Evolutionary conservation across 2,113 vertebrate species (phyloP), one percentile per base, ranked within the genome.

Genomic region (Benthochromis sp.): DNA sequence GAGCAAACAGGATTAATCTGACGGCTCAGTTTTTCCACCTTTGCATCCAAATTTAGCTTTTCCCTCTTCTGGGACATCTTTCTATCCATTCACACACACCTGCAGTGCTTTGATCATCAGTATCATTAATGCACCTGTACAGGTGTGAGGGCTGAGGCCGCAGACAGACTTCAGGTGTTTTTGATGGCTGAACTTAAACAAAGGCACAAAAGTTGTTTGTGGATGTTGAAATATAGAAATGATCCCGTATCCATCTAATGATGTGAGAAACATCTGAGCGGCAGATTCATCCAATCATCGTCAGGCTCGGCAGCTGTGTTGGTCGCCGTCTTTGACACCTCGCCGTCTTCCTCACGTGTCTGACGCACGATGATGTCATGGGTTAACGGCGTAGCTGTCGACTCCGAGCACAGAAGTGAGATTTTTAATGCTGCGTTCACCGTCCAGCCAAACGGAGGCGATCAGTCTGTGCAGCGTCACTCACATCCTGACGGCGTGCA

Each of bases 351-450:
- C 59, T 63, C 4, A 13, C 3, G 6, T 66, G 34, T n/a, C 31
- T 66, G 61, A 66, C 10, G 7, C 10, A 2, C 61, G 19, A 38
- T 38, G 0, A 38, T 1, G 10, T n/a, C 7, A 21, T 8, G 0
- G 61, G 61, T 66, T 63, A 0, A n/a, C 0, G 0, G 34, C 4
- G 10, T 69, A 69, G 2, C 34, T 40, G 61, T 38, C 19, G 2
- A 38, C 61, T 36, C 31, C 6, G 4, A n/a, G 59, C 31, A n/a
- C 59, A 63, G 31, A 21, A 38, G 34, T 38, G 31, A 66, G 61
- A 21, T 5, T 40, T 8, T 69, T 14, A 69, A 21, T 21, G 34
- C 34, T 13, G 63, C 17, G 34, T 38, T 66, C 61, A 13, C 61
- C 10, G 1, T 13, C 61, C 61, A 13, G 19, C 19, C 63, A 69